Evolutionary conservation across 2,113 vertebrate genomes (phyloP).

Genomic region (Brachypodius melanocephalos): DNA sequence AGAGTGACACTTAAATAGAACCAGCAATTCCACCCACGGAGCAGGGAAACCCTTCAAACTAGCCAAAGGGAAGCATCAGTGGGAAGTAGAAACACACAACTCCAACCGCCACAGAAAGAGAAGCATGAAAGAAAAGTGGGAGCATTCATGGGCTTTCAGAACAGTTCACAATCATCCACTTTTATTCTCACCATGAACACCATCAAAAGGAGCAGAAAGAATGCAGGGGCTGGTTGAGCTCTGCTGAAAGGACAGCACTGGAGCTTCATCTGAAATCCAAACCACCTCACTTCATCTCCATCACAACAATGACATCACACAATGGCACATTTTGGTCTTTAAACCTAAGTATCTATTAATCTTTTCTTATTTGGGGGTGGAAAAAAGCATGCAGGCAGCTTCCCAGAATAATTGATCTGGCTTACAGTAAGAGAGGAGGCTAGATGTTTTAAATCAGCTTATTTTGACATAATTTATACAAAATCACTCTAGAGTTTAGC

Average conservation of each 20-base stretch:
- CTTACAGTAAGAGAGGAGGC: neutral
- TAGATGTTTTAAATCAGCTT: slow-evolving; percentile 40
- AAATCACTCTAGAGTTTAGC: neutral
- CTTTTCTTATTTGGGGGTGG: neutral
- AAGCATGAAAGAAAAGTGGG: neutral
- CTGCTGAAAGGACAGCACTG: neutral
- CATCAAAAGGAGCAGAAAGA: neutral
- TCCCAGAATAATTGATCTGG: slow-evolving; percentile 39
- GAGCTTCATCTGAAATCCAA: neutral
- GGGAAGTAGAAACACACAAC: neutral
- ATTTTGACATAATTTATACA: slow-evolving; percentile 30
- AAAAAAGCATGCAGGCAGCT: neutral
- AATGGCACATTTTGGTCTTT: neutral
- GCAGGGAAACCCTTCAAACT: neutral
- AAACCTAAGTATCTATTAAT: slow-evolving; percentile 22
- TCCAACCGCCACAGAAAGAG: neutral
- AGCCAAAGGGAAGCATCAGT: neutral
- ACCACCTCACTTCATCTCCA: neutral
- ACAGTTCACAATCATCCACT: neutral
- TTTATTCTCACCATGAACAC: neutral
- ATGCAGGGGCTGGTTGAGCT: neutral
- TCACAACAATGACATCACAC: neutral
- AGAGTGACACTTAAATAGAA: neutral
- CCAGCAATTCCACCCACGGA: fast-evolving
- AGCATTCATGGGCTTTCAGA: neutral